phyloP scores from a whole-genome alignment of 2,797 vertebrate genomes.

The Microctenopoma stevenorrisi region DNA sequence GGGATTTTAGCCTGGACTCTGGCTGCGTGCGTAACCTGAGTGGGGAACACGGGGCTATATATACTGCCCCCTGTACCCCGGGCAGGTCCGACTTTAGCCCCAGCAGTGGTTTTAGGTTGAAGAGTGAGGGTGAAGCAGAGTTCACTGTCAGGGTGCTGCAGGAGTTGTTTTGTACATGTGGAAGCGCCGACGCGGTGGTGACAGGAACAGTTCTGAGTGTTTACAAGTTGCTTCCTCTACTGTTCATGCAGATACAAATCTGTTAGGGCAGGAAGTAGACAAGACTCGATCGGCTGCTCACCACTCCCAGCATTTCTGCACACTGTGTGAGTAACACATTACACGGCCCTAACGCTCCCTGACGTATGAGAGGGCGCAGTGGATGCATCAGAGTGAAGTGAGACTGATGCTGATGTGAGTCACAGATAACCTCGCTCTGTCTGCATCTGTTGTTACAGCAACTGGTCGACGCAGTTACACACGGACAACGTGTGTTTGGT shows the following conservation, averaged over 20 bases:
- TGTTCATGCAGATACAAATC: conserved; percentile 5
- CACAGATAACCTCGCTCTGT: conserved; percentile 3
- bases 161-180: not conserved
- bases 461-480: no score
- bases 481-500: no score
- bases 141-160: conserved; percentile 32
- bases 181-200: not conserved
- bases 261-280: conserved; percentile 49
- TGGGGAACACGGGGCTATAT: conserved; percentile 57
- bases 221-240: not conserved
- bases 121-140: conserved; percentile 38
- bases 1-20: conserved; percentile 57
- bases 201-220: not conserved
- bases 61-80: conserved; percentile 47
- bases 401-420: conserved; percentile 16
- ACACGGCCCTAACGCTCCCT: not conserved
- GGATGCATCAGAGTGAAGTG: conserved; percentile 7
- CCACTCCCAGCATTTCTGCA: conserved; percentile 28
- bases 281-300: conserved; percentile 34
- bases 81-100: conserved; percentile 52
- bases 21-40: conserved; percentile 64
- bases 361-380: not conserved
- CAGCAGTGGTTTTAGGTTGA: conserved; percentile 41
- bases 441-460: not conserved
- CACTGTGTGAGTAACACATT: conserved; percentile 28